Conservation (phyloP, 2,113 vertebrate species). For the Myotis davidii region DNA sequence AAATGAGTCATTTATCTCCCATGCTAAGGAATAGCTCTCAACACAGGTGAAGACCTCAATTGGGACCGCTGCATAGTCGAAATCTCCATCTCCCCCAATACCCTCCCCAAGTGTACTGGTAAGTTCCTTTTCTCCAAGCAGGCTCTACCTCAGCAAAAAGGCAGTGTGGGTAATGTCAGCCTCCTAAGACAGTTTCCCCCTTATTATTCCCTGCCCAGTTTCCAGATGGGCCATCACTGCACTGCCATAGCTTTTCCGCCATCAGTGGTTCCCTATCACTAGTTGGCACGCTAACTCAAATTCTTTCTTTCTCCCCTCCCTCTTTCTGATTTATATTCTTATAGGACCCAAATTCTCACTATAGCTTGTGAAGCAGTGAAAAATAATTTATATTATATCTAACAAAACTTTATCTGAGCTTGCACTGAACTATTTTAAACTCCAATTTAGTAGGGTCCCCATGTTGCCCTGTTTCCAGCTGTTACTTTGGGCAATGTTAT, state of each 20-base stretch:
- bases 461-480: background rate
- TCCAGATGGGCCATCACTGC: background rate
- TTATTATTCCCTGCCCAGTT: background rate
- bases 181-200: background rate
- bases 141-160: background rate
- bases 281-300: background rate
- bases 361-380: background rate
- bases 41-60: background rate
- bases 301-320: background rate
- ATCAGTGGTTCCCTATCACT: background rate
- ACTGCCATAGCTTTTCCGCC: background rate
- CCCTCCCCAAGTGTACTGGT: background rate
- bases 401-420: background rate
- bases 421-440: background rate
- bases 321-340: background rate
- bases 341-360: background rate
- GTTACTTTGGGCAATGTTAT: background rate
- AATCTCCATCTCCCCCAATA: background rate
- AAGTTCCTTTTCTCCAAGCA: background rate
- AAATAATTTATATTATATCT: background rate
- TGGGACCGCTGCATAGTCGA: background rate
- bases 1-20: background rate
- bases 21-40: background rate
- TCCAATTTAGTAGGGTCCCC: background rate
- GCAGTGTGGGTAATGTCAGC: background rate